Evolutionary conservation across 1,140 invertebrate genomes (phyloP), one percentile per base, ranked within the genome.

Genomic region (Helicoverpa zea): DNA sequence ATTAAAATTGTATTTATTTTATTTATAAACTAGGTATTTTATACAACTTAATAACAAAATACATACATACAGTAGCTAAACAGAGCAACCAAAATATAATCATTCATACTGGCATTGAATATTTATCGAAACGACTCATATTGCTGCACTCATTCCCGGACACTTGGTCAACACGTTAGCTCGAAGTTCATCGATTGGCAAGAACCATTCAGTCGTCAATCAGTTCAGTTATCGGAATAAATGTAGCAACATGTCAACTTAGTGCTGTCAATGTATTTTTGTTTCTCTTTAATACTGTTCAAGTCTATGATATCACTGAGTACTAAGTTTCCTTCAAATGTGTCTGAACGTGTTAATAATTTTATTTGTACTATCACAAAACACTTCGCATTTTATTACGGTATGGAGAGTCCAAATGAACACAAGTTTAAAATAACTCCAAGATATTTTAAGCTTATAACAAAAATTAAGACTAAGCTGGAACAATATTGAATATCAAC

Each of bases 21-120:
- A 92, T 92, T 94, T 93, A 94, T 92, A 89, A 94, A 92, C 93
- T 94, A 94, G 87, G 74, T 92, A 93, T 94, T 93, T 94, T 94
- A 94, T 92, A 94, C 92, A 94, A 94, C 92, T 94, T 94, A 94
- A 43, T 43, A 43, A 94, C 92, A 92, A 94, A 94, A 94, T 94
- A 94, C 91, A 90, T 90, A 92, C 90, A 91, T 93, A 94, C 91
- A 92, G 89, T 89, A 94, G 94, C 88, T 92, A 89, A 94, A 92
- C 90, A 89, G 87, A 88, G 88, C 91, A 93, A 94, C 88, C 90
- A 91, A 93, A 92, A 92, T 89, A 87, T 87, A 86, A 84, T 85
- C 91, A 92, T 91, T 89, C 91, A 91, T 88, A 90, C 91, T 47
- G 80, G 88, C 85, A 84, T 87, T 78, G 79, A 80, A 81, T 81